phyloP scores from a whole-genome alignment of 2,797 vertebrate genomes.

The Onychomys leucogaster region DNA sequence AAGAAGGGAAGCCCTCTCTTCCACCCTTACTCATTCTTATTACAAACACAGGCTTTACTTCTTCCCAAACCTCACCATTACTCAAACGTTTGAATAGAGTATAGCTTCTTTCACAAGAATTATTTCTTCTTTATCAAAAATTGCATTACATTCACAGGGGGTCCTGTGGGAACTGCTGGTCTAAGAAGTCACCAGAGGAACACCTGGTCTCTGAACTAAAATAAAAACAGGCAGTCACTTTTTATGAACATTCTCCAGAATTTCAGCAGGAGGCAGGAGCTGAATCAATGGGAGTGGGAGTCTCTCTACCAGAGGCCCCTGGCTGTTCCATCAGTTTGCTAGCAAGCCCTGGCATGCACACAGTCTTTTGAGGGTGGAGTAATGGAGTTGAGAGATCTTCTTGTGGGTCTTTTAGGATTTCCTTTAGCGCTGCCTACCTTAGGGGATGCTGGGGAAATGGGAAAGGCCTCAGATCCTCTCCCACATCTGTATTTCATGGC shows the following conservation, averaged over 20 bases:
- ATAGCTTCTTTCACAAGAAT: slow-evolving; percentile 79
- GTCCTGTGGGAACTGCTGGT: slow-evolving; percentile 74
- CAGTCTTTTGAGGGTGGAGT: not conserved
- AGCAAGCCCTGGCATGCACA: not conserved
- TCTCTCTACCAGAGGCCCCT: slow-evolving; percentile 28
- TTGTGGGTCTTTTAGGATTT: slow-evolving; percentile 50
- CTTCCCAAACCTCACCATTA: not conserved
- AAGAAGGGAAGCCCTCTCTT: not conserved
- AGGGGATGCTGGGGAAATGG: slow-evolving; percentile 59
- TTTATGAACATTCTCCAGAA: slow-evolving; percentile 52
- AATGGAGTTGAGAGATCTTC: not conserved
- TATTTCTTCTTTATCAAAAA: slow-evolving; percentile 82
- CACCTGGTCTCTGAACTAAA: slow-evolving; percentile 50
- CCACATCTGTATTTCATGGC: not conserved
- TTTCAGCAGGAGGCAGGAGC: slow-evolving; percentile 36
- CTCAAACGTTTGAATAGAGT: slow-evolving; percentile 70
- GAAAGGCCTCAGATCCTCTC: slow-evolving; percentile 43
- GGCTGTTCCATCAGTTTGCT: slow-evolving; percentile 6
- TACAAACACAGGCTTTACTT: slow-evolving; percentile 30
- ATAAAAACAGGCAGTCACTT: slow-evolving; percentile 57
- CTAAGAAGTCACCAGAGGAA: slow-evolving; percentile 68
- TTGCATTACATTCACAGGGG: slow-evolving; percentile 77
- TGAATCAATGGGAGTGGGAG: not conserved
- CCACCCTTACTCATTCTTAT: slow-evolving; percentile 47
- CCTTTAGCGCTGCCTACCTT: slow-evolving; percentile 67